Percentiles rank a stretch among this genome's conserved stretches.
Evolutionary conservation across 2,797 vertebrate species (phyloP).

Genomic region (Tragelaphus eurycerus): DNA sequence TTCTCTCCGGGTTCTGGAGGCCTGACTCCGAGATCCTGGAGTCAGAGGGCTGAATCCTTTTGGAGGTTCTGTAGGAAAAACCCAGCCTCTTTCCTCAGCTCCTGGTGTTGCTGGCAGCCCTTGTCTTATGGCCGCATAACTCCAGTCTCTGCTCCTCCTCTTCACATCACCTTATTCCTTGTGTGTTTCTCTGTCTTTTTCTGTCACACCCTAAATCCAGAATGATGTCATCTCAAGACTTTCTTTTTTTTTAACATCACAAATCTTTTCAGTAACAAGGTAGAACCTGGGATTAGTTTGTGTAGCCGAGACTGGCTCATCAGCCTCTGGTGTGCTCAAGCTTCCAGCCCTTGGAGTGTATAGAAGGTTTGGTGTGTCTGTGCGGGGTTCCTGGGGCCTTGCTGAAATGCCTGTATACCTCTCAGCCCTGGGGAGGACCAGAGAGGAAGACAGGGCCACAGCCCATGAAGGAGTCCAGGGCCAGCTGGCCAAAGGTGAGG

Average conservation of each 20-base stretch:
- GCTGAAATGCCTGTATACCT: neutral
- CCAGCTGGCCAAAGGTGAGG: neutral
- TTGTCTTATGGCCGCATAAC: neutral
- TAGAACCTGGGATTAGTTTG: neutral
- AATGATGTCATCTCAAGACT: neutral
- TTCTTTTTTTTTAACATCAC: neutral
- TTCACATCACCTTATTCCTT: neutral
- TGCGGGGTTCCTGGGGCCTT: neutral
- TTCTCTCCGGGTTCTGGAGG: neutral
- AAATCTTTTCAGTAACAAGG: neutral
- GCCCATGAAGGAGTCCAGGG: neutral
- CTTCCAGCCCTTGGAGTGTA: neutral
- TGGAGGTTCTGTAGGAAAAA: neutral
- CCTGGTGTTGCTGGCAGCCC: neutral
- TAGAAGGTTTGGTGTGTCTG: neutral
- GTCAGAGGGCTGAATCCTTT: neutral
- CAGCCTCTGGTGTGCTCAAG: neutral
- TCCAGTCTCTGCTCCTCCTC: neutral
- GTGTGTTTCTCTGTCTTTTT: neutral
- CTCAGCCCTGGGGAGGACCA: neutral
- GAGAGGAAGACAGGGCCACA: neutral
- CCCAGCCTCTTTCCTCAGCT: neutral
- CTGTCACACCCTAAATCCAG: neutral
- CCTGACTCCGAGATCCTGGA: neutral
- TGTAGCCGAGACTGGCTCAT: neutral